phyloP scores from a whole-genome alignment of 2,888 invertebrate species.

The Zele albiditarsus region DNA sequence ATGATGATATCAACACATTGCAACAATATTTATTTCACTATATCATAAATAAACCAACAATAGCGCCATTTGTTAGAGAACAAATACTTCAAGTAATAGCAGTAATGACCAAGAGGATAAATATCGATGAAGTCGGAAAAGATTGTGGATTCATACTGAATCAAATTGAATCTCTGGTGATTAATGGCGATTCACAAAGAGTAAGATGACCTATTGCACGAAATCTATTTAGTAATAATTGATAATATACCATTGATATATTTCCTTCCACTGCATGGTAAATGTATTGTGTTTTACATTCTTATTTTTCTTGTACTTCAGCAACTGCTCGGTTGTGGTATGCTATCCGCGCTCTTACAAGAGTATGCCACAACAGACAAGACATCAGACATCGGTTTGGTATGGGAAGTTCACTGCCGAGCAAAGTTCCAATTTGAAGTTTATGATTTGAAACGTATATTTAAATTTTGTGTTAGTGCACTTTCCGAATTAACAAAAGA shows the following conservation, averaged over 20 bases:
- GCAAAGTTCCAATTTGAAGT: slow-evolving; percentile 90
- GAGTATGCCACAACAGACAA: slow-evolving; percentile 91
- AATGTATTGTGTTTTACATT: neutral
- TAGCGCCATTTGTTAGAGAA: slow-evolving; percentile 86
- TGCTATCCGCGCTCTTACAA: slow-evolving; percentile 88
- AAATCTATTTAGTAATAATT: neutral
- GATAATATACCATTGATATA: neutral
- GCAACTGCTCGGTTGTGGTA: slow-evolving; percentile 89
- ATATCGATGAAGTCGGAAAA: slow-evolving; percentile 82
- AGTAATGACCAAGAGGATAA: slow-evolving; percentile 89
- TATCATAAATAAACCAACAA: slow-evolving; percentile 79
- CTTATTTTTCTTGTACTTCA: slow-evolving; percentile 65
- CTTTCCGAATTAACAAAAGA: slow-evolving; percentile 77
- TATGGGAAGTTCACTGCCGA: slow-evolving; percentile 90
- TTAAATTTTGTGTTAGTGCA: slow-evolving; percentile 81
- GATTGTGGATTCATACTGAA: slow-evolving; percentile 80
- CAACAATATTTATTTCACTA: slow-evolving; percentile 87
- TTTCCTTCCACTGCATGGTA: neutral
- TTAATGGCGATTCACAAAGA: slow-evolving; percentile 79
- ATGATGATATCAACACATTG: slow-evolving; percentile 80
- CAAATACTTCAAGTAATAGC: slow-evolving; percentile 85
- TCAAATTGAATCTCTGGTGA: slow-evolving; percentile 85
- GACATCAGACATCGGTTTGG: slow-evolving; percentile 89
- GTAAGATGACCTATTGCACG: slow-evolving; percentile 68
- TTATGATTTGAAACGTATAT: slow-evolving; percentile 85